These are phyloP conservation scores for Amblyteles armatorius DNA, from an alignment of 2,888 invertebrate genomes.

Conservation along the genomic window DNA sequence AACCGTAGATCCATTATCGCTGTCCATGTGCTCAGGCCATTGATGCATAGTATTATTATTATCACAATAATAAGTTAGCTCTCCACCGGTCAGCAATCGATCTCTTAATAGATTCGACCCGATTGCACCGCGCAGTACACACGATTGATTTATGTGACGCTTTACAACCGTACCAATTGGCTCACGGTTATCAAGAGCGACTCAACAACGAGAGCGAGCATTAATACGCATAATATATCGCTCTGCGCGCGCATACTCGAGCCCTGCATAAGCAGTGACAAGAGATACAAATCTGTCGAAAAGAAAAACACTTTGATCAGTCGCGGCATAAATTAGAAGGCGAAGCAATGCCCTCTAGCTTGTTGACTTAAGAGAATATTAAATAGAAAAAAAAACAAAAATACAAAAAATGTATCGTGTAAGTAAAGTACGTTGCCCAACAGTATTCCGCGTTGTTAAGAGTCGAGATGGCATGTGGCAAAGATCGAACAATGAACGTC, in stretches of 20 bases:
- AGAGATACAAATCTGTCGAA: constrained; percentile 6
- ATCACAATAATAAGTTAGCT: neutral
- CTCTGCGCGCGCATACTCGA: constrained; percentile 1
- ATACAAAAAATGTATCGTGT: constrained; percentile 1
- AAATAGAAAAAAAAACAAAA: neutral
- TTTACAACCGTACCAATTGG: constrained; percentile 61
- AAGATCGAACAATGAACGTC: constrained; percentile 31
- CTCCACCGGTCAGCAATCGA: constrained; percentile 70
- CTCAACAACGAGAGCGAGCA: constrained; percentile 59
- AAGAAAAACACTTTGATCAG: constrained; percentile 30
- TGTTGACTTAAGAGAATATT: constrained; percentile 6
- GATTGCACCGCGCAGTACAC: constrained; percentile 51
- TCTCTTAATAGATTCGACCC: constrained; percentile 78
- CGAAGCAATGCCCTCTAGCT: constrained; percentile 17
- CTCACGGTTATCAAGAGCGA: constrained; percentile 62
- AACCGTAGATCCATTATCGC: too few relatives aligned
- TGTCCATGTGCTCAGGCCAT: neutral
- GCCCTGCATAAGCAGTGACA: neutral
- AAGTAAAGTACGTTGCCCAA: constrained; percentile 7
- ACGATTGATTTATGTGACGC: constrained; percentile 79
- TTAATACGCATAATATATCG: constrained; percentile 34
- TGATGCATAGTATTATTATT: neutral
- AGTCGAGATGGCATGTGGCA: constrained; percentile 16
- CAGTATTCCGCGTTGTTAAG: constrained; percentile 5
- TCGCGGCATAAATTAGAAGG: constrained; percentile 35